Evolutionary conservation across 2,888 invertebrate species (phyloP), one percentile per base, ranked within the genome.

Genomic region (Ennomos quercinarius): DNA sequence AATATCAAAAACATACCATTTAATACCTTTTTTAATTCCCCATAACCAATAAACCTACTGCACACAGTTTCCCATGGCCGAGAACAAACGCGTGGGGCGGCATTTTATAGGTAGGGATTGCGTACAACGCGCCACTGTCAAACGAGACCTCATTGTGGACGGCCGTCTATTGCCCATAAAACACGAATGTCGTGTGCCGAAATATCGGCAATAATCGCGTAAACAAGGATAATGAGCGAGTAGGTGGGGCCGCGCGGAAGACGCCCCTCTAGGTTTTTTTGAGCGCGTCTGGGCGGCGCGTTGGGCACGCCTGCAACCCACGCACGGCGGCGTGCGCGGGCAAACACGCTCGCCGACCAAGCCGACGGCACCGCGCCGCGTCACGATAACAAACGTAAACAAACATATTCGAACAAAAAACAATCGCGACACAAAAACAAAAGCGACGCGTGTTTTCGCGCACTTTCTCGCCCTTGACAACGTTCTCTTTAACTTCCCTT

Each of bases 251-350:
- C 82, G 77, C 72, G 63, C 64, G 67, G 82, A 84, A 81, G 81
- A 89, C 90, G 89, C 91, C 91, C 91, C 89, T 83, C 83, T 81
- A 83, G 78, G 82, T 87, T 90, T 91, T 87, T 88, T 88, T 83
- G 81, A 80, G 83, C 77, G 72, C 80, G 84, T 85, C 87, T 90
- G 90, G 91, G 91, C 88, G 81, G 76, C 76, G 80, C 83, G 83
- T 53, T 57, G 38, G 63, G 60, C 48, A 58, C 62, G 56, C 54
- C 60, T 43, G 46, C 54, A 13, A 34, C 51, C 60, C 44, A 55
- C 55, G 86, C 89, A 86, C 86, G 83, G 83, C 73, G 78, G 74
- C 82, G 76, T 77, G 78, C 75, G 76, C 80, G 73, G 72, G 74
- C 78, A 77, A 84, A 82, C 78, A 77, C 79, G 82, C 77, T 79